phyloP scores from a whole-genome alignment of 2,888 invertebrate genomes.

The Pyrrhia umbra region DNA sequence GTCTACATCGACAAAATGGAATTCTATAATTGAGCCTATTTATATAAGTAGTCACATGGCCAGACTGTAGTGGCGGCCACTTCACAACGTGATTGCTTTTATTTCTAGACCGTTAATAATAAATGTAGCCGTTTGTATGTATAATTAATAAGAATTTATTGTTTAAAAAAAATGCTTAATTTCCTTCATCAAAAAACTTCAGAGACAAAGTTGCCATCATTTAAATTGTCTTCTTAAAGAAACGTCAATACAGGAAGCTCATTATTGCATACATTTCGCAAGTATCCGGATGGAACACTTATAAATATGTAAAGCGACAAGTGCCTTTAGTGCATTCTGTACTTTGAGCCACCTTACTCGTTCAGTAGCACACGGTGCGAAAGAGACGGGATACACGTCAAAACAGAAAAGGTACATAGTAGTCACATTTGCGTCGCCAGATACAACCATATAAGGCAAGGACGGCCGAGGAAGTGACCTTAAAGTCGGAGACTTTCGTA shows the following conservation, averaged over 20 bases:
- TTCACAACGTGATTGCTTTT: slow-evolving; percentile 26
- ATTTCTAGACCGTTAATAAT: slow-evolving; percentile 25
- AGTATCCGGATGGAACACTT: slow-evolving; percentile 54
- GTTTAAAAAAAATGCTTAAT: slow-evolving; percentile 13
- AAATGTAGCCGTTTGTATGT: slow-evolving; percentile 5
- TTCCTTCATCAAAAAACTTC: slow-evolving; percentile 20
- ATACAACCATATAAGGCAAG: slow-evolving; percentile 81
- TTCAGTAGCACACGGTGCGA: slow-evolving; percentile 49
- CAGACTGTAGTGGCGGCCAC: slow-evolving; percentile 5
- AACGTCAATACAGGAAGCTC: slow-evolving; percentile 52
- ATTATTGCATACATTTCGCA: slow-evolving; percentile 51
- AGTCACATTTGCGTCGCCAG: slow-evolving; percentile 68
- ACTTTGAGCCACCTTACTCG: slow-evolving; percentile 43
- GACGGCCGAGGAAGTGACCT: slow-evolving; percentile 75
- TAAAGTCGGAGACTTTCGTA: slow-evolving; percentile 73
- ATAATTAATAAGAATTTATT: slow-evolving; percentile 1
- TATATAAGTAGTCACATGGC: slow-evolving; percentile 33
- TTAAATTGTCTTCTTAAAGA: slow-evolving; percentile 45
- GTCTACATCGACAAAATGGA: slow-evolving; percentile 10
- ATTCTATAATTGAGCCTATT: slow-evolving; percentile 41
- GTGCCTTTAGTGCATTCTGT: slow-evolving; percentile 46
- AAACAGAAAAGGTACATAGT: slow-evolving; percentile 59
- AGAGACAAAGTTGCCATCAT: slow-evolving; percentile 29
- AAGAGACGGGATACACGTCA: slow-evolving; percentile 55
- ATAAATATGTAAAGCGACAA: slow-evolving; percentile 61